Conservation (phyloP, 2,888 invertebrate species). For the Caenorhabditis zanzibari region DNA sequence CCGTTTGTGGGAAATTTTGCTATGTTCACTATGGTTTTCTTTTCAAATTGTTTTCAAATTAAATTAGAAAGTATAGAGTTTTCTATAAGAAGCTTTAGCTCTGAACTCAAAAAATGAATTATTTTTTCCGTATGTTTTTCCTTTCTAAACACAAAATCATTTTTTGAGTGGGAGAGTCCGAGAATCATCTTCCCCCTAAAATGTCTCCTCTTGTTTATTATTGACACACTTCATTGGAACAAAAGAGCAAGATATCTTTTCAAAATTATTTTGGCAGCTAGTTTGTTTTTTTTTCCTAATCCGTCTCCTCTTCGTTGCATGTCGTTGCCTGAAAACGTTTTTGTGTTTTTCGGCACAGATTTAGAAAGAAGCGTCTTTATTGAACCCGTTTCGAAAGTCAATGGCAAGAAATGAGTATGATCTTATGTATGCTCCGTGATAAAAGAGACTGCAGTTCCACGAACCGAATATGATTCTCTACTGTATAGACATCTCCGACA, state of each 20-base stretch:
- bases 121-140: too few relatives aligned
- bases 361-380: not conserved
- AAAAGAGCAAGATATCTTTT: too few relatives aligned
- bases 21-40: too few relatives aligned
- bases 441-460: constrained; percentile 46
- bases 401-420: constrained; percentile 5
- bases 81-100: too few relatives aligned
- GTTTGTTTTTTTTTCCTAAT: too few relatives aligned
- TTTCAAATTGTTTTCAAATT: too few relatives aligned
- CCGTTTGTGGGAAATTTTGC: too few relatives aligned
- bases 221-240: not conserved
- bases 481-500: constrained; percentile 40
- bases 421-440: constrained; percentile 22
- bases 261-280: too few relatives aligned
- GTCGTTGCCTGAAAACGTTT: not conserved
- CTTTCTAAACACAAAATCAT: not conserved
- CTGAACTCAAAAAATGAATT: too few relatives aligned
- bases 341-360: not conserved
- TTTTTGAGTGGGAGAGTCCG: constrained; percentile 1
- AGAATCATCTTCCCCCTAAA: constrained; percentile 11
- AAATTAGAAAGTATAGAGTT: too few relatives aligned
- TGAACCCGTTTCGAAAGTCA: not conserved
- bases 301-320: not conserved
- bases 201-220: constrained; percentile 4
- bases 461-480: constrained; percentile 33